Evolutionary conservation across 2,113 vertebrate genomes (phyloP), one percentile per base, ranked within the genome.

Genomic region (Notothenia coriiceps): DNA sequence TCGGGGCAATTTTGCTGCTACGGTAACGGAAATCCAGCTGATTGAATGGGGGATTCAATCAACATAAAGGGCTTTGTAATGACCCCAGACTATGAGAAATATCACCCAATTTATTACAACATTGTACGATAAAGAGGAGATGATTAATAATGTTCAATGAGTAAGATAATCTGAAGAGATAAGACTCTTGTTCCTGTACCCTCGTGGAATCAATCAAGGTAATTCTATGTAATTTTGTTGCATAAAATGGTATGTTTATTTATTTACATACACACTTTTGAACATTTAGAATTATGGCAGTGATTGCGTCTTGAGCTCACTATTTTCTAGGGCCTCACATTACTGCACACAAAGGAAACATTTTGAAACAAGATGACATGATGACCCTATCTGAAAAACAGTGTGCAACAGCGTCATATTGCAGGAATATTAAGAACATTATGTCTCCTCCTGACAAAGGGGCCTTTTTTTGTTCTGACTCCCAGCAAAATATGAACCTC

Each of bases 401-500:
- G 46, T 62, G 54, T 22, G 20, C 73, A 84, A 74, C 68, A 74
- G 65, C 82, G 75, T 78, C 64, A 79, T 69, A 75, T 80, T 2
- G 10, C 44, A 70, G 54, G 50, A 80, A 86, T 83, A 84, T 86
- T 51, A 79, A 69, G 47, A 88, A 82, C 65, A 77, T 72, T 76
- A 33, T 72, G 72, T 56, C 51, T 78, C 60, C 18, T 59, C 12
- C 60, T 56, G 51, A 93, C 87, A 91, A 91, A 92, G 74, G 44
- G 73, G 57, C 55, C 69, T 83, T 91, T 90, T 84, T 88, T 88
- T 56, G 70, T 75, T 86, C 46, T 88, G 76, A 82, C 83, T 86
- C 67, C 77, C 80, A 92, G 88, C 85, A 52, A 89, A 80, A 71
- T 60, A 35, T 84, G 72, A 80, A 71, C 78, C 72, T 75, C 80